Evolutionary conservation across 2,888 invertebrate species (phyloP).

Genomic region (Megalurothrips usitatus): DNA sequence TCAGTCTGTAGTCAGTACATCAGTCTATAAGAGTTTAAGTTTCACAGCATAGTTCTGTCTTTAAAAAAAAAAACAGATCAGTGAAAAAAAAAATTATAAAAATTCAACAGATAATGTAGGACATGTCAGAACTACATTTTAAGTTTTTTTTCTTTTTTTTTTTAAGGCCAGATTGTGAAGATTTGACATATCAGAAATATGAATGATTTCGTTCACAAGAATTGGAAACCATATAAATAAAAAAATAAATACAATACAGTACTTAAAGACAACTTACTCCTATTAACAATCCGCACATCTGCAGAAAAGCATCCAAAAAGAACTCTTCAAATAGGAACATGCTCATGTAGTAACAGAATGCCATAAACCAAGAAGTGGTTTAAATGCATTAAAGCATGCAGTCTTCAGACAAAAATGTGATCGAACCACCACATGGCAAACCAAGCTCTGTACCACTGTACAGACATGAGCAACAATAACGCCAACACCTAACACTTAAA

Average conservation of each 20-base stretch:
- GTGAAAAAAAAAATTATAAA: not conserved
- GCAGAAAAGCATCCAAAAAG: not conserved
- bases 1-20: too few species aligned
- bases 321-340: not conserved
- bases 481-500: not conserved
- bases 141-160: too few species aligned
- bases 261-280: not conserved
- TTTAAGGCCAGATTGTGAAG: too few species aligned
- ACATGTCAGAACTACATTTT: too few species aligned
- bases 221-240: not conserved
- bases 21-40: not conserved
- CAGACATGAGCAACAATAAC: slow-evolving; percentile 19
- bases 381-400: not conserved
- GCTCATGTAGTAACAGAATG: slow-evolving; percentile 9
- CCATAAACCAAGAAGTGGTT: not conserved
- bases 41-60: not conserved
- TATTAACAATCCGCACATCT: slow-evolving; percentile 16
- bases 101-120: too few species aligned
- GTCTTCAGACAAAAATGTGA: not conserved
- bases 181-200: too few species aligned
- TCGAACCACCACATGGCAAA: not conserved
- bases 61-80: not conserved
- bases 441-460: not conserved
- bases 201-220: not conserved
- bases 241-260: slow-evolving; percentile 10